Evolutionary conservation across 2,888 invertebrate genomes (phyloP).

Genomic region (Thysanoteuthis rhombus): DNA sequence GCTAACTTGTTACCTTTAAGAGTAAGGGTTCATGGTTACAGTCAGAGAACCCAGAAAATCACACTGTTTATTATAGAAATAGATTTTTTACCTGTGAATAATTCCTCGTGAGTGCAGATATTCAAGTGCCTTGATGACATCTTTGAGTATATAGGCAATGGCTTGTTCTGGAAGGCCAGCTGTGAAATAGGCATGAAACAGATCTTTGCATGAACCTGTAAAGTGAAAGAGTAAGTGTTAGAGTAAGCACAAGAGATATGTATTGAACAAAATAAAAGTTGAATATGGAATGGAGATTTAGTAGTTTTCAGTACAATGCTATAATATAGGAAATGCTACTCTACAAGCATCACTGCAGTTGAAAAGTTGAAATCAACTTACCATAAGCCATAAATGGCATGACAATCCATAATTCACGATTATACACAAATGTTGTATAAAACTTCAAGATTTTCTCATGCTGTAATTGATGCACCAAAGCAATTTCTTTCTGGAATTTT

Average conservation of each 20-base stretch:
- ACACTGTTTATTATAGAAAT: no score
- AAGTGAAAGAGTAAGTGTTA: not conserved
- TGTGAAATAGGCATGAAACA: slow-evolving; percentile 79
- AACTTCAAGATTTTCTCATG: slow-evolving; percentile 83
- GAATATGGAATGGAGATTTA: no score
- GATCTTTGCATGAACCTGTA: slow-evolving; percentile 79
- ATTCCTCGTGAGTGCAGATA: slow-evolving; percentile 86
- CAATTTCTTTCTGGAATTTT: slow-evolving; percentile 79
- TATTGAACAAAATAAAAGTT: no score
- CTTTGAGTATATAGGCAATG: slow-evolving; percentile 81
- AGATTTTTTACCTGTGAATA: slow-evolving; percentile 79
- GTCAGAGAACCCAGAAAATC: no score
- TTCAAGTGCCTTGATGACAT: slow-evolving; percentile 81
- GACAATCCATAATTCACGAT: slow-evolving; percentile 81
- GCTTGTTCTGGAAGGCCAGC: slow-evolving; percentile 84
- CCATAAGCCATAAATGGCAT: slow-evolving; percentile 83
- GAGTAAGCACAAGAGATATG: not conserved
- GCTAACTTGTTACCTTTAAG: no score
- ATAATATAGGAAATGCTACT: no score
- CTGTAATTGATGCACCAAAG: slow-evolving; percentile 79
- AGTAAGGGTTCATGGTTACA: no score
- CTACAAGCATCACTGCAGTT: not conserved
- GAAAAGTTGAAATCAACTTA: slow-evolving; percentile 36
- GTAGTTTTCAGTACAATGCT: not conserved
- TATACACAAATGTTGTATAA: slow-evolving; percentile 80